Conservation (phyloP, 2,113 vertebrate genomes). For the Zosterops hypoxanthus region DNA sequence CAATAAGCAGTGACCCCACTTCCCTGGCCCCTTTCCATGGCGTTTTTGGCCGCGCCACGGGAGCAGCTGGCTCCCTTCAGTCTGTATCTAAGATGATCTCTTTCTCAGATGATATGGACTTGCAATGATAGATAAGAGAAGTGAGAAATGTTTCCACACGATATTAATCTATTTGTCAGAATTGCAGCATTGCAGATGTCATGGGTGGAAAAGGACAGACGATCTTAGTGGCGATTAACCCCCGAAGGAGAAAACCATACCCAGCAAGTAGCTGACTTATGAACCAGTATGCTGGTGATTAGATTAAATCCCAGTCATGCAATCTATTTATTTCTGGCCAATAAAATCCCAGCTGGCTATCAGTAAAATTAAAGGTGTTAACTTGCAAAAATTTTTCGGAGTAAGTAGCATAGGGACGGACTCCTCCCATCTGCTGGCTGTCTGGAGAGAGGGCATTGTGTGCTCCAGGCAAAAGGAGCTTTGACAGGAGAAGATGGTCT, state of each 20-base stretch:
- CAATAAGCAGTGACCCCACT: not conserved
- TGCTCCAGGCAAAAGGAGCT: not conserved
- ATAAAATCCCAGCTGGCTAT: not conserved
- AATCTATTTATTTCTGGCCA: constrained; percentile 9
- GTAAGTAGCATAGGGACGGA: not conserved
- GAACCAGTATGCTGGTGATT: not conserved
- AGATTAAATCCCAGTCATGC: not conserved
- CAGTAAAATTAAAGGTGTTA: constrained; percentile 40
- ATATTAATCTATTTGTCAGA: constrained; percentile 40
- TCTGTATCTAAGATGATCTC: constrained; percentile 41
- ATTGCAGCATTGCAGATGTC: not conserved
- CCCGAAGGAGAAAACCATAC: constrained; percentile 1
- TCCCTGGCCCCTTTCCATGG: not conserved
- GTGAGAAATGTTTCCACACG: constrained; percentile 19
- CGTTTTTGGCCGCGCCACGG: not conserved
- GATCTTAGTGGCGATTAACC: constrained; percentile 46
- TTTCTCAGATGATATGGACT: constrained; percentile 9
- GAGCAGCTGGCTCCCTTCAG: constrained; percentile 36
- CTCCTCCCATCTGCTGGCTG: not conserved
- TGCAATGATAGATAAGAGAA: not conserved
- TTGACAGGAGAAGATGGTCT: not conserved
- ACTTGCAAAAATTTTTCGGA: constrained; percentile 24
- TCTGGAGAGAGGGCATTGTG: not conserved
- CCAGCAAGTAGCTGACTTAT: not conserved
- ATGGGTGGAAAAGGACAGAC: not conserved